Evolutionary conservation across 2,797 vertebrate species (phyloP).

Genomic region (Echiichthys vipera): DNA sequence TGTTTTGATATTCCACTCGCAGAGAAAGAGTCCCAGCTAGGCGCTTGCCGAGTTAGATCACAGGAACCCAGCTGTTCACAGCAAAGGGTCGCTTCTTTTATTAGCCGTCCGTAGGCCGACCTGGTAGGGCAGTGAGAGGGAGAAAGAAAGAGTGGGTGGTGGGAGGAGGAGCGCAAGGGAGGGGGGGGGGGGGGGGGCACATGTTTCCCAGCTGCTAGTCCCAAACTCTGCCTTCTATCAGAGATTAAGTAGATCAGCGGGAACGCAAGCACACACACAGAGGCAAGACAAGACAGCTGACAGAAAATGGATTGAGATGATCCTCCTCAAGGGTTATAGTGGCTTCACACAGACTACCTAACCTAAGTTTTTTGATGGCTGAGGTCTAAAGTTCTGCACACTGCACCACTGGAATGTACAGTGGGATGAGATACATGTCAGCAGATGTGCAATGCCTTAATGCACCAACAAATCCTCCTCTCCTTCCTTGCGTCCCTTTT

Average conservation of each 20-base stretch:
- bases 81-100: slow-evolving; percentile 83
- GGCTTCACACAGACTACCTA: neutral
- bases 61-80: slow-evolving; percentile 82
- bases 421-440: slow-evolving; percentile 52
- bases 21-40: slow-evolving; percentile 42
- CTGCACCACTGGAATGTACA: slow-evolving; percentile 54
- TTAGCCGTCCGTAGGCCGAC: slow-evolving; percentile 79
- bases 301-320: slow-evolving; percentile 43
- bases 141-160: slow-evolving; percentile 61
- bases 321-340: slow-evolving; percentile 13
- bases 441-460: slow-evolving; percentile 54
- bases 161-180: slow-evolving; percentile 46
- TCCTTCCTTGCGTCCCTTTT: slow-evolving; percentile 50
- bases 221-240: slow-evolving; percentile 66
- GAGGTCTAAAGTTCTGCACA: slow-evolving; percentile 43
- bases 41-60: slow-evolving; percentile 71
- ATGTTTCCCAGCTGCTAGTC: slow-evolving; percentile 82
- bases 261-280: slow-evolving; percentile 41
- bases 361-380: slow-evolving; percentile 26
- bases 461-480: slow-evolving; percentile 58
- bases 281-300: slow-evolving; percentile 67
- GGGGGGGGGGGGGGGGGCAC: slow-evolving; percentile 51
- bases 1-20: slow-evolving; percentile 53
- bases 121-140: slow-evolving; percentile 63
- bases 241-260: slow-evolving; percentile 67